Conservation (phyloP, 2,797 vertebrate species). For the Hipposideros larvatus region DNA sequence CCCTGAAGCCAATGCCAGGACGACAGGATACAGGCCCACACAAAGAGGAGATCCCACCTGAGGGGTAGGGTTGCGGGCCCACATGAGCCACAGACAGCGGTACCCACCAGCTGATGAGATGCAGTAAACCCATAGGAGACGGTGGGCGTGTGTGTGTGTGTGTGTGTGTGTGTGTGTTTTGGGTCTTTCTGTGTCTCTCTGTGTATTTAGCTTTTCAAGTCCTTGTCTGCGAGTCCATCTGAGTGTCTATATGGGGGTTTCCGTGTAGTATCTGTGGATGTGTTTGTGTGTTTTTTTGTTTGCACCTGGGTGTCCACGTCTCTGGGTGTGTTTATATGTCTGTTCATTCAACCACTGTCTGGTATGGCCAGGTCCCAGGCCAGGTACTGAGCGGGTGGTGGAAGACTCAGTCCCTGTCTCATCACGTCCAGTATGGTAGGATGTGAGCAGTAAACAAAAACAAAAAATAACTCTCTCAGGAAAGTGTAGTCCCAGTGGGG, state of each 20-base stretch:
- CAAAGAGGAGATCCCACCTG: not conserved
- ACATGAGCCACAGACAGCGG: not conserved
- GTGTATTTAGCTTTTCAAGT: not conserved
- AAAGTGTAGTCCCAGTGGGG: fast-evolving
- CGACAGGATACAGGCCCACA: not conserved
- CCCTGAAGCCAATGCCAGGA: not conserved
- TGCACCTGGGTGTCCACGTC: not conserved
- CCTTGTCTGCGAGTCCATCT: not conserved
- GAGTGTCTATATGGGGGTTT: too few species aligned
- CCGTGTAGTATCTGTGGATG: not conserved
- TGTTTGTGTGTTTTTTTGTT: not conserved
- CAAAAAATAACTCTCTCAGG: not conserved
- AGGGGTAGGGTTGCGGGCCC: not conserved
- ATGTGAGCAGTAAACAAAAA: not conserved
- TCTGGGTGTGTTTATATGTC: not conserved
- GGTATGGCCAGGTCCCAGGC: not conserved
- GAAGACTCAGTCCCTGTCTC: fast-evolving
- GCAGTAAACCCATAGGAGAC: not conserved
- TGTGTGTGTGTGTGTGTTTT: not conserved
- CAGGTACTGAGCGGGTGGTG: not conserved
- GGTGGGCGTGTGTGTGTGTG: fast-evolving
- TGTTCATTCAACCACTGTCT: not conserved
- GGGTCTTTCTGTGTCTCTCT: not conserved
- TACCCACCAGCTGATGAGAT: not conserved
- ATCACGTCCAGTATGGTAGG: not conserved